phyloP scores from a whole-genome alignment of 2,888 invertebrate species.

The Amiota minor region DNA sequence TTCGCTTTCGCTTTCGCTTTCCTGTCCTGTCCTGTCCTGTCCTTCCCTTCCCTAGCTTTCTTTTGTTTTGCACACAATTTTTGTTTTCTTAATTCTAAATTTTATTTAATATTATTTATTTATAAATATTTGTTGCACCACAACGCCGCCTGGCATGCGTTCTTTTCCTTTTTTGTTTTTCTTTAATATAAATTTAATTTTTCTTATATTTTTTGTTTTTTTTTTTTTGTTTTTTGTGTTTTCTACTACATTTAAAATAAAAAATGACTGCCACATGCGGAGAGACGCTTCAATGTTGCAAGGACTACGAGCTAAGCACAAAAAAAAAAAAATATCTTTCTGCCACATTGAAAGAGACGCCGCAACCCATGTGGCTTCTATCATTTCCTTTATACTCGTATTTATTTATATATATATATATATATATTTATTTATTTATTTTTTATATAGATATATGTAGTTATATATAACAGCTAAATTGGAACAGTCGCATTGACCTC shows the following conservation, averaged over 20 bases:
- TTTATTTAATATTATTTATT: not conserved
- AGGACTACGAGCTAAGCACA: conserved; percentile 25
- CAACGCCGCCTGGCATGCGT: not conserved
- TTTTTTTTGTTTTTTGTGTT: conserved; percentile 3
- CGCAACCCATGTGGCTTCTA: not conserved
- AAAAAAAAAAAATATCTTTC: conserved; percentile 23
- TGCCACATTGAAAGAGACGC: conserved; percentile 10
- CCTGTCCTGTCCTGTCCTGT: too few species aligned
- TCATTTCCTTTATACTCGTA: conserved; percentile 1
- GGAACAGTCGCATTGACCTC: too few species aligned
- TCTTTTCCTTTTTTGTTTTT: not conserved
- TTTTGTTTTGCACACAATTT: not conserved
- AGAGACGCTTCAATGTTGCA: not conserved
- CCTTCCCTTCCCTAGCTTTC: too few species aligned
- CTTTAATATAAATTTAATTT: too few species aligned
- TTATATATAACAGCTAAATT: conserved; percentile 20
- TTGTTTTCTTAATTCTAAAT: not conserved
- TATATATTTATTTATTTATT: conserved; percentile 12
- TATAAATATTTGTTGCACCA: not conserved
- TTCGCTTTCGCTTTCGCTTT: not conserved
- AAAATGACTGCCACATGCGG: not conserved
- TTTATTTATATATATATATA: conserved; percentile 15
- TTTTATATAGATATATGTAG: conserved; percentile 5
- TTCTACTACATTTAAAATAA: conserved; percentile 32
- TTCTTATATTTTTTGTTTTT: not conserved